phyloP scores from a whole-genome alignment of 2,888 invertebrate species.

The Apocheima hispidaria region DNA sequence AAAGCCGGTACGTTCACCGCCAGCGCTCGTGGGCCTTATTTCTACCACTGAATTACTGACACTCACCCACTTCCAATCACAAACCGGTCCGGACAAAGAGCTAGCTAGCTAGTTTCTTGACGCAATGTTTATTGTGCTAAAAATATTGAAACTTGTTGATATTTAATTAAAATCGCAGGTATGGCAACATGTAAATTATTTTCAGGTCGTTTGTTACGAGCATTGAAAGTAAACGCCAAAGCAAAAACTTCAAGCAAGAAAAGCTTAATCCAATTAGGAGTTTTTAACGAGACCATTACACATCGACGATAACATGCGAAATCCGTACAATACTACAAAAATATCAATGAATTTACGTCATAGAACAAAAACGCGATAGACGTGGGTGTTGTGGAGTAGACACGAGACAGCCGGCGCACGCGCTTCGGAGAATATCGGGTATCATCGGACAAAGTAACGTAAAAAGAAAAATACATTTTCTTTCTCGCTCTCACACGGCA shows the following conservation, averaged over 20 bases:
- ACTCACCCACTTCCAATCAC: constrained; percentile 79
- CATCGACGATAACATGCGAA: constrained; percentile 1
- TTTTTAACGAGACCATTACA: constrained; percentile 21
- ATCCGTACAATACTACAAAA: constrained; percentile 45
- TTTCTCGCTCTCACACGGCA: constrained; percentile 61
- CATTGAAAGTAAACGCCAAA: constrained; percentile 23
- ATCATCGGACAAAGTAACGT: constrained; percentile 56
- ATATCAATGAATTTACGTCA: constrained; percentile 78
- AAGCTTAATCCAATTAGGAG: constrained; percentile 24
- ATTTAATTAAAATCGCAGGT: constrained; percentile 42
- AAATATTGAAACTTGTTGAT: constrained; percentile 45
- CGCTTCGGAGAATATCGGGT: constrained; percentile 66
- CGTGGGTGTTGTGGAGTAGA: constrained; percentile 50
- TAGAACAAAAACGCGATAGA: constrained; percentile 62
- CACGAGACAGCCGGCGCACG: constrained; percentile 63
- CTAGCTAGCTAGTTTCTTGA: constrained; percentile 57
- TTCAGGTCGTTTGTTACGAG: constrained; percentile 19
- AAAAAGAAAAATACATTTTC: constrained; percentile 55
- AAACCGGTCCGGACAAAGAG: constrained; percentile 73
- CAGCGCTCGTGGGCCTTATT: constrained; percentile 57
- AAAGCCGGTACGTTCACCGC: constrained; percentile 61
- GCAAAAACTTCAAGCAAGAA: constrained; percentile 1
- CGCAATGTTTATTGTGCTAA: constrained; percentile 42
- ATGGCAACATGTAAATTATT: constrained; percentile 33
- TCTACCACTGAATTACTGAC: constrained; percentile 58